Evolutionary conservation across 2,113 vertebrate species (phyloP).

Genomic region (Oenanthe oenanthe): DNA sequence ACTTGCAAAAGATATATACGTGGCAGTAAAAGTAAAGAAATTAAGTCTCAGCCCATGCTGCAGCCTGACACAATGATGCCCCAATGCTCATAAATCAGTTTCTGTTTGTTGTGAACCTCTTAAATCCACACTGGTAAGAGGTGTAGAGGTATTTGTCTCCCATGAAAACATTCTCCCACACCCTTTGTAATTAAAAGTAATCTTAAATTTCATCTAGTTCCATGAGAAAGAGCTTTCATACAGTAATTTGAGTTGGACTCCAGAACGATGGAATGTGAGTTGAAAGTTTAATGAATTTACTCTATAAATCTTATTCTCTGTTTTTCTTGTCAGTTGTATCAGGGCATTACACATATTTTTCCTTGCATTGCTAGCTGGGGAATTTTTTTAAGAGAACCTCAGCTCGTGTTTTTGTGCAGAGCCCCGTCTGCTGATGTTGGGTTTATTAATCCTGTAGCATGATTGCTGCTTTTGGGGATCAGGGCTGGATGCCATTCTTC

Average conservation of each 20-base stretch:
- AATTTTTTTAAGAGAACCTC: conserved; percentile 43
- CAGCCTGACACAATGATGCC: conserved; percentile 44
- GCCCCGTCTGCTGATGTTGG: background rate
- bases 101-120: conserved; percentile 67
- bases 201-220: conserved; percentile 73
- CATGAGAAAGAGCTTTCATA: conserved; percentile 72
- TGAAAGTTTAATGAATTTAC: conserved; percentile 70
- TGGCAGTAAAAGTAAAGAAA: conserved; percentile 59
- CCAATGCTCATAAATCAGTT: conserved; percentile 50
- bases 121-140: conserved; percentile 60
- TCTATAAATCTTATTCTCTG: conserved; percentile 70
- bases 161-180: conserved; percentile 75
- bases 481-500: conserved; percentile 33
- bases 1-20: conserved; percentile 54
- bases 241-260: conserved; percentile 67
- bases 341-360: conserved; percentile 66
- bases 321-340: conserved; percentile 68
- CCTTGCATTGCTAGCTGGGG: conserved; percentile 57
- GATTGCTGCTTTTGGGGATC: conserved; percentile 41
- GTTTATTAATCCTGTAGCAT: conserved; percentile 17
- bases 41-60: conserved; percentile 20
- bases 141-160: conserved; percentile 68
- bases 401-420: conserved; percentile 1
- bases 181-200: conserved; percentile 77
- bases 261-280: conserved; percentile 62